Conservation (phyloP, 1,140 invertebrate genomes). For the Drosophila pseudoananassae region DNA sequence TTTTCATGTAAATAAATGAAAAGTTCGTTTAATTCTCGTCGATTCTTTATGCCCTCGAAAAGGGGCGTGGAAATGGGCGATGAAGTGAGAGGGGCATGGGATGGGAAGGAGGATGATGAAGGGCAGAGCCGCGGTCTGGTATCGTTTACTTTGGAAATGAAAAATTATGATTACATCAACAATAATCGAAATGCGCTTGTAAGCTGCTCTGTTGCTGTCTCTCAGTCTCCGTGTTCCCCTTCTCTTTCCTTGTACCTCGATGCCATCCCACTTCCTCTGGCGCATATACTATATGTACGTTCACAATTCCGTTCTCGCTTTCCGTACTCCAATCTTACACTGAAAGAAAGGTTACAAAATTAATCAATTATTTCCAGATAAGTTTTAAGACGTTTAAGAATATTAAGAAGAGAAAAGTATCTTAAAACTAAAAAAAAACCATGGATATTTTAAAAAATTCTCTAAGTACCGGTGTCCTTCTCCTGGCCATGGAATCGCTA, state of each 20-base stretch:
- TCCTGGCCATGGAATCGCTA: slow-evolving; percentile 42
- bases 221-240: slow-evolving; percentile 6
- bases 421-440: neutral
- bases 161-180: slow-evolving; percentile 83
- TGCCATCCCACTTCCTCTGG: slow-evolving; percentile 6
- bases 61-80: neutral
- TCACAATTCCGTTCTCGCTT: slow-evolving; percentile 33
- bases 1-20: slow-evolving; percentile 79
- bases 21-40: slow-evolving; percentile 77
- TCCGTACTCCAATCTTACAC: slow-evolving; percentile 33
- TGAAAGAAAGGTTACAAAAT: neutral
- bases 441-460: neutral
- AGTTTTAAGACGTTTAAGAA: too few species aligned
- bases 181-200: slow-evolving; percentile 82
- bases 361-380: too few species aligned
- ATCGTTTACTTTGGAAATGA: slow-evolving; percentile 82
- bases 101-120: neutral
- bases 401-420: too few species aligned
- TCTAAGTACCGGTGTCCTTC: slow-evolving; percentile 5
- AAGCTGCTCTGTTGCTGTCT: slow-evolving; percentile 55
- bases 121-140: slow-evolving; percentile 28
- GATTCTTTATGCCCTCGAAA: slow-evolving; percentile 62
- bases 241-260: slow-evolving; percentile 1
- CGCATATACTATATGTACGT: slow-evolving; percentile 22
- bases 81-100: neutral